Evolutionary conservation across 2,888 invertebrate species (phyloP).

Genomic region (Pemphredon lugubris): DNA sequence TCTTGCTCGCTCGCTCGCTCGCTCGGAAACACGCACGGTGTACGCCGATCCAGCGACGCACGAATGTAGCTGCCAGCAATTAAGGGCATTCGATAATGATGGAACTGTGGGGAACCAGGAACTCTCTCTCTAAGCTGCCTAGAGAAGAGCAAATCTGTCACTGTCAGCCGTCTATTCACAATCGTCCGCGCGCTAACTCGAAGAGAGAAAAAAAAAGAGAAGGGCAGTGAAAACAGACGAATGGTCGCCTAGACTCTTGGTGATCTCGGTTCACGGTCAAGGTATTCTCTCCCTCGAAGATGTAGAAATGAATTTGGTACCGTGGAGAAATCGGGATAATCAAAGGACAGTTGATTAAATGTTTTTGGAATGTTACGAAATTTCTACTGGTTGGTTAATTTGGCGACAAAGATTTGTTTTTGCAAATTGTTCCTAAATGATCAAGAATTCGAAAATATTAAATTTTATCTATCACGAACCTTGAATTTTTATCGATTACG

Average conservation of each 20-base stretch:
- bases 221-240: constrained; percentile 1
- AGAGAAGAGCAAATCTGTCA: constrained; percentile 62
- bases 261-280: constrained; percentile 4
- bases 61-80: constrained; percentile 54
- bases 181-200: constrained; percentile 34
- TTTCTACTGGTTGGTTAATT: too few relatives aligned
- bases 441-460: too few relatives aligned
- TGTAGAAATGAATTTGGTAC: neutral
- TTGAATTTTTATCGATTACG: too few relatives aligned
- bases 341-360: neutral
- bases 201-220: constrained; percentile 37
- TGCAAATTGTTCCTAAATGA: too few relatives aligned
- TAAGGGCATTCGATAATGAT: constrained; percentile 67
- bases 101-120: constrained; percentile 51
- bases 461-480: too few relatives aligned
- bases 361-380: too few relatives aligned
- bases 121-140: constrained; percentile 43
- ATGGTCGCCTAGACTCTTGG: constrained; percentile 18
- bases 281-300: neutral
- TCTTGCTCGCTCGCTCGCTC: constrained; percentile 2
- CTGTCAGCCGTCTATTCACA: constrained; percentile 62
- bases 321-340: neutral
- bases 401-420: too few relatives aligned
- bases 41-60: constrained; percentile 11
- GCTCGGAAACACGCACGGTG: constrained; percentile 1